These are phyloP conservation scores for Drosophila percnosoma DNA, from an alignment of 2,888 invertebrate genomes.

Conservation along the genomic window DNA sequence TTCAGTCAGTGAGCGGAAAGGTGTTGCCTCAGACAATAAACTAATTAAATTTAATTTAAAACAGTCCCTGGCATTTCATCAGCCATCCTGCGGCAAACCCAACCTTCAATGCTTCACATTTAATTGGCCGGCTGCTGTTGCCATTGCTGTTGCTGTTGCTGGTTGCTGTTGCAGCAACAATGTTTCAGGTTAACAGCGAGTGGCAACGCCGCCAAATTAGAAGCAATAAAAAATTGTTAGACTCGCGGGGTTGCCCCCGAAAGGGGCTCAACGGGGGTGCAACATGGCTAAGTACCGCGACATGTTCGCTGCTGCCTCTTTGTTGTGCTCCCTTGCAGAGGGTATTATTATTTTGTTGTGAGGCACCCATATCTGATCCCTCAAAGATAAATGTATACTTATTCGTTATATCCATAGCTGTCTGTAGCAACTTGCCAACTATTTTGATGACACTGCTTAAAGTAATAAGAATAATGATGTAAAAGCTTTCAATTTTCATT, in stretches of 20 bases:
- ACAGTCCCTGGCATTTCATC: slow-evolving; percentile 69
- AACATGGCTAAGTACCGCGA: slow-evolving; percentile 58
- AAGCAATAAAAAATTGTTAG: slow-evolving; percentile 69
- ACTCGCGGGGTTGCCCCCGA: slow-evolving; percentile 14
- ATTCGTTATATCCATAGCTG: neutral
- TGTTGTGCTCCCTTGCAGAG: neutral
- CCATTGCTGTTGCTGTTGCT: slow-evolving; percentile 19
- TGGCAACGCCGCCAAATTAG: slow-evolving; percentile 58
- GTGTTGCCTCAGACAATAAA: slow-evolving; percentile 73
- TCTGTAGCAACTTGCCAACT: neutral
- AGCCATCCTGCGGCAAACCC: slow-evolving; percentile 44
- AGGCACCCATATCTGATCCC: neutral
- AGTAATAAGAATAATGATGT: neutral
- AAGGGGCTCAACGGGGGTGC: slow-evolving; percentile 13
- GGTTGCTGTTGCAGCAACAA: slow-evolving; percentile 40
- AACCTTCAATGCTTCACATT: slow-evolving; percentile 43
- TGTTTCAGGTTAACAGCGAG: slow-evolving; percentile 61
- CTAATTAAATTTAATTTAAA: slow-evolving; percentile 81
- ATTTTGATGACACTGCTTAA: neutral
- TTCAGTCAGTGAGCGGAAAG: slow-evolving; percentile 42
- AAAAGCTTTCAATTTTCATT: neutral
- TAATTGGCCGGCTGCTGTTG: slow-evolving; percentile 58
- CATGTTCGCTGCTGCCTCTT: slow-evolving; percentile 43
- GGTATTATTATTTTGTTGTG: neutral
- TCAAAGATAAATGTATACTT: neutral